Percentiles rank a stretch among this genome's conserved stretches.
These are phyloP conservation scores for Papilio helenus DNA, from an alignment of 1,140 invertebrate genomes.

Conservation along the genomic window DNA sequence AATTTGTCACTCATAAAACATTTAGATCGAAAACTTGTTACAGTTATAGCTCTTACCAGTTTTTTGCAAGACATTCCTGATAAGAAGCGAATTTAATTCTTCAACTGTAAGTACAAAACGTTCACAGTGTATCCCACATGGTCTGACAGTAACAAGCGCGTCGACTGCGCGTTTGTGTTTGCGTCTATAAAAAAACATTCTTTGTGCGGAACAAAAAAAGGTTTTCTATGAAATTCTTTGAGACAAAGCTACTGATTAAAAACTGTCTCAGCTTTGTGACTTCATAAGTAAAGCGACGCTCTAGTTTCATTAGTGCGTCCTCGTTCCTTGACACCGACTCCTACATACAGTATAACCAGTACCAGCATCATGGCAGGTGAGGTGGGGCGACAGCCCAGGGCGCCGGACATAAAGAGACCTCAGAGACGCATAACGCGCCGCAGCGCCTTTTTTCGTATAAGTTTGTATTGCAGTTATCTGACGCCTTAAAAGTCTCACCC, in stretches of 20 bases:
- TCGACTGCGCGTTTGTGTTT: background rate
- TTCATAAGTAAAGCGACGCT: background rate
- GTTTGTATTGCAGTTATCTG: too few species aligned
- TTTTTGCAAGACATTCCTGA: background rate
- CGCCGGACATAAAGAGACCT: too few species aligned
- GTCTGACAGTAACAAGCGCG: background rate
- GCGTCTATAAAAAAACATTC: background rate
- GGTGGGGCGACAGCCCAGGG: too few species aligned
- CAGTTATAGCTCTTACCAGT: background rate
- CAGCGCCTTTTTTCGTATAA: too few species aligned
- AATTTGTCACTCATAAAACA: background rate
- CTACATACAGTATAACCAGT: background rate
- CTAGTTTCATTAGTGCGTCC: constrained; percentile 22
- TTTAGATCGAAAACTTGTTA: background rate
- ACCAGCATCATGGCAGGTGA: too few species aligned
- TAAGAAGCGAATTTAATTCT: background rate
- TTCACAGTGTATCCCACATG: background rate
- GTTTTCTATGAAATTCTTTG: constrained; percentile 17
- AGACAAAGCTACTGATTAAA: constrained; percentile 23
- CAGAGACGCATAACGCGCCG: too few species aligned
- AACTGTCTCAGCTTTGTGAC: constrained; percentile 17
- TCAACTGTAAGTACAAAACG: background rate
- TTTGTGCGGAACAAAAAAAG: constrained; percentile 9
- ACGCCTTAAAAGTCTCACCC: too few species aligned
- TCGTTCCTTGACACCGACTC: background rate